These are phyloP conservation scores for Hirundo rustica DNA, from an alignment of 2,797 vertebrate species.

Conservation along the genomic window DNA sequence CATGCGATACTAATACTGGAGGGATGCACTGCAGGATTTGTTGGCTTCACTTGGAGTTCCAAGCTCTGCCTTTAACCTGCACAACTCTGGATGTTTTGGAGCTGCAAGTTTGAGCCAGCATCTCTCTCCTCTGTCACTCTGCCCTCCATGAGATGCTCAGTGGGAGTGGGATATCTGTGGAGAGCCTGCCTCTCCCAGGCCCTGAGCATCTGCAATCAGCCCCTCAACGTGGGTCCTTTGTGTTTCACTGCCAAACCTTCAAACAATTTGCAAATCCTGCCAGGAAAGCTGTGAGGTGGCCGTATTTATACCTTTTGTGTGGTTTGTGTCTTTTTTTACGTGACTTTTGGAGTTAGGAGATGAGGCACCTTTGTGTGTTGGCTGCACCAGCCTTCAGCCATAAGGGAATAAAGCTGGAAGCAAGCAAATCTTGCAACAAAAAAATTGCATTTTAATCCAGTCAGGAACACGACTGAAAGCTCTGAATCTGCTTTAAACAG, in stretches of 20 bases:
- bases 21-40: background rate
- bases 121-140: background rate
- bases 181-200: background rate
- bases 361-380: background rate
- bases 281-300: background rate
- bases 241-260: background rate
- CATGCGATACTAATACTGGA: background rate
- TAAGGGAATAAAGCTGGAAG: background rate
- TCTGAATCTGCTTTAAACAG: background rate
- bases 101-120: background rate
- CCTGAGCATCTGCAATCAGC: background rate
- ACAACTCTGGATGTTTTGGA: background rate
- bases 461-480: background rate
- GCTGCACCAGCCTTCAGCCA: background rate
- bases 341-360: background rate
- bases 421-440: background rate
- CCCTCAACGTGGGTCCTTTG: background rate
- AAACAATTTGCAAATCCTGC: background rate
- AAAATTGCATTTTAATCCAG: accelerated
- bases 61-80: background rate
- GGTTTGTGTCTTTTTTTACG: background rate
- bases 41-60: background rate
- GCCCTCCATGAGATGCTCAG: background rate
- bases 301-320: background rate
- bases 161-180: background rate